These are phyloP conservation scores for Lates calcarifer DNA, from an alignment of 2,113 vertebrate genomes.

Conservation along the genomic window DNA sequence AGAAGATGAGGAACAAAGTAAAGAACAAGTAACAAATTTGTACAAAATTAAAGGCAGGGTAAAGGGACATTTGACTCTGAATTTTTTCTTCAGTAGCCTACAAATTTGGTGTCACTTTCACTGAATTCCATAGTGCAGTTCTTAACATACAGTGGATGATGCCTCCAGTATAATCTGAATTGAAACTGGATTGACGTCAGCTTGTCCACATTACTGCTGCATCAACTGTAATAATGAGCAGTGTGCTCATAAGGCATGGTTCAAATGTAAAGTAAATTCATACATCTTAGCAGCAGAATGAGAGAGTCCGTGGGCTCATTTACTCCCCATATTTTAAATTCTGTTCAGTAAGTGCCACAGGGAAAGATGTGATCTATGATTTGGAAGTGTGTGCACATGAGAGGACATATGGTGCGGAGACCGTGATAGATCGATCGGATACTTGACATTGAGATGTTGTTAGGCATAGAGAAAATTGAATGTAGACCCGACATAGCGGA, in stretches of 20 bases:
- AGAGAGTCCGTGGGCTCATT: conserved; percentile 4
- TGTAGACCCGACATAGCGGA: conserved; percentile 35
- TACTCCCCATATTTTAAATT: neutral
- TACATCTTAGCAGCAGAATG: neutral
- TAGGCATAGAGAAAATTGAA: conserved; percentile 44
- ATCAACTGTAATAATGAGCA: neutral
- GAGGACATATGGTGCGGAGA: neutral
- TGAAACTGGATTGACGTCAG: conserved; percentile 5
- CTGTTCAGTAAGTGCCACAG: neutral
- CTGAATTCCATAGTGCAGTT: neutral
- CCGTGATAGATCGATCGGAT: conserved; percentile 2
- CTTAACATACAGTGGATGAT: neutral
- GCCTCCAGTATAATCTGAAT: neutral
- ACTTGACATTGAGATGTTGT: conserved; percentile 50
- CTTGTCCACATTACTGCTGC: neutral
- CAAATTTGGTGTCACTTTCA: conserved; percentile 2
- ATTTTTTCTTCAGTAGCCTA: conserved; percentile 1
- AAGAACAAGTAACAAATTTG: neutral
- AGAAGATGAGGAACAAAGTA: neutral
- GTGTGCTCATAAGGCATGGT: neutral
- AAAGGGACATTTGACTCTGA: conserved; percentile 32
- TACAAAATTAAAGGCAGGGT: neutral
- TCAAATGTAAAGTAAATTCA: conserved; percentile 7
- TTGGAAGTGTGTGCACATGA: neutral
- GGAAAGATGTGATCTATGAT: neutral